Base-by-base conservation (phyloP, 2,113 vertebrate genomes). In the Cyprinodon tularosa region DNA sequence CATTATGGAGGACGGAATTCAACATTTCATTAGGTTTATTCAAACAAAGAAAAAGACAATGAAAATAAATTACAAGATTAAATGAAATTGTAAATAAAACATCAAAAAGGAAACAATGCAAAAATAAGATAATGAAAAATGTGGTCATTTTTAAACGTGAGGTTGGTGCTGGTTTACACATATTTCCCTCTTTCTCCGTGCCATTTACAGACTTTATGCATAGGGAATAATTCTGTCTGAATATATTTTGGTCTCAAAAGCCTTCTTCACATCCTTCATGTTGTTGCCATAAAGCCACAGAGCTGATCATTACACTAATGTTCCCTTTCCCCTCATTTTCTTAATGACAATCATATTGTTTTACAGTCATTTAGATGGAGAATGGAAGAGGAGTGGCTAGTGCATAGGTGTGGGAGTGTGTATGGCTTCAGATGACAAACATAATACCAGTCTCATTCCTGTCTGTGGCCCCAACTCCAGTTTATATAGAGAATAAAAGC, bases 401-500 rank as follows among this genome's bases (percentile, higher is more conserved):
- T 53, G 39, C 48, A 50, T 37, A 38, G 44, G 37, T 14, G 48
- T 12, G 29, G 38, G 48, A 60, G 61, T 72, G 62, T 42, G n/a
- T 37, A 4, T 50, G 39, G 50, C 15, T 71, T 48, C 50, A 2
- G 13, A 20, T 65, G 12, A 65, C 44, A 47, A 38, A 44, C 60
- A 78, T 78, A 72, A 78, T 64, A 62, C 65, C 84, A 70, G 69
- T 48, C 39, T 82, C 68, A 9, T 37, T 61, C 62, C 75, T 61
- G 76, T 48, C 68, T 42, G 42, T 36, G 82, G 84, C 71, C 81
- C 63, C 73, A 50, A 71, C n/a, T 14, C 83, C 4, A 82, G 90
- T 88, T 85, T 87, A 73, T 4, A 76, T 48, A 68, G 71, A 14
- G 65, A 59, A 86, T 86, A 89, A 91, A 89, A 63, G 82, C 62